phyloP scores from a whole-genome alignment of 2,888 invertebrate genomes.

The Agriotes lineatus region DNA sequence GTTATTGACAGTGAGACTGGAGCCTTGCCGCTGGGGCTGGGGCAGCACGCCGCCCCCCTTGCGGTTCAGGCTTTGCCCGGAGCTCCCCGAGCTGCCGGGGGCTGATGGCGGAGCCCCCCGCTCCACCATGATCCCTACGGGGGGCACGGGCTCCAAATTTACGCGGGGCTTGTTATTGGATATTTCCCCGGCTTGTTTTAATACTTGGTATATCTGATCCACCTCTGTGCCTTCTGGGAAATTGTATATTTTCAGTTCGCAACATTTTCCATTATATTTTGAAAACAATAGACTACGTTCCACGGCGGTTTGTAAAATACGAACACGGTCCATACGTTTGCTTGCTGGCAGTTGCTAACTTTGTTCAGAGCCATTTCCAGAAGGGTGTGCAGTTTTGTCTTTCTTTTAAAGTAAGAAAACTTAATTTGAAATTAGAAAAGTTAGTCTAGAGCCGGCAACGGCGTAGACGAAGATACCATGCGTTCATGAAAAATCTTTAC shows the following conservation, averaged over 20 bases:
- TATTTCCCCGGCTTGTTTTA: constrained; percentile 94
- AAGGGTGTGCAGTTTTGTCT: no score
- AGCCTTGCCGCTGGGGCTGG: constrained; percentile 63
- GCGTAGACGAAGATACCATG: no score
- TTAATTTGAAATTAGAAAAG: no score
- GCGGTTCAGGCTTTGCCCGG: constrained; percentile 69
- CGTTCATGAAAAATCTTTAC: no score
- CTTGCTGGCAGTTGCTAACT: no score
- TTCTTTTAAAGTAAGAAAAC: no score
- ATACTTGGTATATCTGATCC: constrained; percentile 94
- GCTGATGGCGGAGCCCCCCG: constrained; percentile 58
- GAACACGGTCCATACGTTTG: neutral
- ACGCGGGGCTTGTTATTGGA: constrained; percentile 68
- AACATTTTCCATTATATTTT: constrained; percentile 9
- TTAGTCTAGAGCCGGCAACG: no score
- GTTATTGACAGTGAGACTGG: constrained; percentile 73
- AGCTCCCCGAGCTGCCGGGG: constrained; percentile 66
- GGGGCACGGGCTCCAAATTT: constrained; percentile 62
- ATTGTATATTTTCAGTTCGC: constrained; percentile 30
- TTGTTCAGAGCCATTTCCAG: no score
- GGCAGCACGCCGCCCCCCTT: constrained; percentile 60
- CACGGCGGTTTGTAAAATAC: constrained; percentile 13
- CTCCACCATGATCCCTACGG: constrained; percentile 64
- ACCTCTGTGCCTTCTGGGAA: constrained; percentile 70
- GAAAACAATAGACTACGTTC: constrained; percentile 13